Percentiles rank a stretch among this genome's conserved stretches.
Evolutionary conservation across 1,140 invertebrate species (phyloP).

Genomic region (Drosophila azteca): DNA sequence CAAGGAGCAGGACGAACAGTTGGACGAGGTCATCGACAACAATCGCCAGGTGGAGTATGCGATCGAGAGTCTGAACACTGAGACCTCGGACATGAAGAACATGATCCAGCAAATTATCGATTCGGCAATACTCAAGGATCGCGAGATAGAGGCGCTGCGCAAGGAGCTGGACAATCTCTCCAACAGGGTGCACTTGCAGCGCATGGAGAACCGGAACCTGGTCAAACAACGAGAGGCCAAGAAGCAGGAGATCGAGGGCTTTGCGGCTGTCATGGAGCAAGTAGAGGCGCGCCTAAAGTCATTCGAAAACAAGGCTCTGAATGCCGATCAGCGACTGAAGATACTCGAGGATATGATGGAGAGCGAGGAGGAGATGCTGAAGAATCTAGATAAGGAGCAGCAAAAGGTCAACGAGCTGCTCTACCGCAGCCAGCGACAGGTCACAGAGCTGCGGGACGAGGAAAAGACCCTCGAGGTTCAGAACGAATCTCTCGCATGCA

Average conservation of each 20-base stretch:
- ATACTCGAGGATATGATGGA: constrained; percentile 80
- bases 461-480: constrained; percentile 56
- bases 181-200: constrained; percentile 64
- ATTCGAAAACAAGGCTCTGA: constrained; percentile 61
- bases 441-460: constrained; percentile 59
- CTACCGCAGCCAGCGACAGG: constrained; percentile 70
- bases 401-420: constrained; percentile 65
- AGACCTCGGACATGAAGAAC: constrained; percentile 68
- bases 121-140: constrained; percentile 55
- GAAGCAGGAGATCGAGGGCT: constrained; percentile 42
- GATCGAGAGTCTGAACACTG: constrained; percentile 66
- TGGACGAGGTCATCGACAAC: constrained; percentile 67
- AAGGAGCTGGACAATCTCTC: constrained; percentile 73
- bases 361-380: constrained; percentile 50
- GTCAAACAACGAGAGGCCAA: constrained; percentile 44
- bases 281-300: constrained; percentile 49
- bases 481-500: constrained; percentile 50
- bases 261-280: constrained; percentile 39
- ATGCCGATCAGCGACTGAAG: constrained; percentile 68
- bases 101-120: constrained; percentile 60
- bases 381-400: constrained; percentile 64
- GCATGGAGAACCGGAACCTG: constrained; percentile 67
- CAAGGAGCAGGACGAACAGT: constrained; percentile 48
- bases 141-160: constrained; percentile 64
- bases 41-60: constrained; percentile 68